Percentiles rank a stretch among this genome's conserved stretches.
Conservation (phyloP, 2,888 invertebrate species). For the Notocelia uddmanniana region DNA sequence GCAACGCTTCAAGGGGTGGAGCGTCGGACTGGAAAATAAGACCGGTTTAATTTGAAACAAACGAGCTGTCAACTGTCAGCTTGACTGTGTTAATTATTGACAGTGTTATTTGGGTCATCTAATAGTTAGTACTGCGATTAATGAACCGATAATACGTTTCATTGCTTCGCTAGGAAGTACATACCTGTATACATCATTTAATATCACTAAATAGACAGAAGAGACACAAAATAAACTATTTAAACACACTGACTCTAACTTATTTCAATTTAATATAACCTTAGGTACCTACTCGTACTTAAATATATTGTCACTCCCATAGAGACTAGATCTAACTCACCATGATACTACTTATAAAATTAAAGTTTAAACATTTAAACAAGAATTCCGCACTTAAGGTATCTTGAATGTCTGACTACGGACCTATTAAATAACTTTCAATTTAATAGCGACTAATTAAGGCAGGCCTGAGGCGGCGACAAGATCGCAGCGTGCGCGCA, state of each 20-base stretch:
- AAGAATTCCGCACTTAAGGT: conserved; percentile 8
- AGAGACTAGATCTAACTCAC: background rate
- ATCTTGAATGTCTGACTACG: background rate
- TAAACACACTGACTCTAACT: too few relatives aligned
- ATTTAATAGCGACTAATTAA: conserved; percentile 35
- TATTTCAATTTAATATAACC: too few relatives aligned
- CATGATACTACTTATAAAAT: background rate
- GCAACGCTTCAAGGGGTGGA: conserved; percentile 78
- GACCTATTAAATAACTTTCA: conserved; percentile 26
- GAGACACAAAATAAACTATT: too few relatives aligned
- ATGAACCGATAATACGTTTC: conserved; percentile 13
- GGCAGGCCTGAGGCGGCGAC: conserved; percentile 16
- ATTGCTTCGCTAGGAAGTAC: background rate
- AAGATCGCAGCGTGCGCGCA: conserved; percentile 28
- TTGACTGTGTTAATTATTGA: conserved; percentile 43
- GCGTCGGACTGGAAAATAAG: conserved; percentile 58
- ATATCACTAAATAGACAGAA: too few relatives aligned
- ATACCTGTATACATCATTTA: background rate
- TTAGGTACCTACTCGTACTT: background rate
- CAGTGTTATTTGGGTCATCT: conserved; percentile 41
- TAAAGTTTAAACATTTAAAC: conserved; percentile 13
- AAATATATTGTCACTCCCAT: background rate
- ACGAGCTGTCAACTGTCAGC: conserved; percentile 46
- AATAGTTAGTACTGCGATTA: conserved; percentile 35
- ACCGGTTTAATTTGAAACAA: conserved; percentile 47